phyloP scores from a whole-genome alignment of 2,888 invertebrate species.

The Chymomyza procnemis region DNA sequence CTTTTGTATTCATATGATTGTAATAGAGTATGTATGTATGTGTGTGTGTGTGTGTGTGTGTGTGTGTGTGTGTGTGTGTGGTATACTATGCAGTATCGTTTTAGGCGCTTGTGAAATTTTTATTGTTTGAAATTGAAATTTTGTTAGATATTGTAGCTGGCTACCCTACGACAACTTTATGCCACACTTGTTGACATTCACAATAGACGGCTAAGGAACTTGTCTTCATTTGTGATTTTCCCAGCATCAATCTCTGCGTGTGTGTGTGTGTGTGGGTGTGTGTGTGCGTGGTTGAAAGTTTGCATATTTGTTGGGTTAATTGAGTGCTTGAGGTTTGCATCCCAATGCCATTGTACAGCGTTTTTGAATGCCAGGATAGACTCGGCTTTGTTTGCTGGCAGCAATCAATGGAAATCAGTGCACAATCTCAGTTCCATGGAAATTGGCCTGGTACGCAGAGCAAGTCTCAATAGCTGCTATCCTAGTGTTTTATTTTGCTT shows the following conservation, averaged over 20 bases:
- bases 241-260: neutral
- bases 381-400: slow-evolving; percentile 17
- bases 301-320: slow-evolving; percentile 55
- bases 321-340: slow-evolving; percentile 30
- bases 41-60: slow-evolving; percentile 2
- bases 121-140: slow-evolving; percentile 59
- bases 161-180: neutral
- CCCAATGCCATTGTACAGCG: neutral
- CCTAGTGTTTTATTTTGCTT: neutral
- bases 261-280: no score
- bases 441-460: neutral
- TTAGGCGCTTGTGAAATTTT: slow-evolving; percentile 35
- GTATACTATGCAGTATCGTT: slow-evolving; percentile 35
- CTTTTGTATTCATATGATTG: slow-evolving; percentile 35
- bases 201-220: slow-evolving; percentile 28
- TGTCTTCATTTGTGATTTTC: neutral
- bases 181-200: slow-evolving; percentile 58
- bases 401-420: slow-evolving; percentile 26
- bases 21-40: slow-evolving; percentile 12
- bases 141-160: slow-evolving; percentile 35
- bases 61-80: neutral
- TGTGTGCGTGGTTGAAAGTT: slow-evolving; percentile 1
- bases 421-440: slow-evolving; percentile 40
- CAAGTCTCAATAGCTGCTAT: neutral
- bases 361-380: neutral